These are phyloP conservation scores for Sus scrofa DNA, from an alignment of 2,113 vertebrate species.

Conservation along the genomic window T2T-Sscrofa CM000819.6:24910501-24911000, in stretches of 20 bases:
- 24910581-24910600: neutral
- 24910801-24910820: neutral
- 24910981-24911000: neutral
- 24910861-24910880: neutral
- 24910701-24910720: neutral
- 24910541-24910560: neutral
- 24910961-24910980: neutral
- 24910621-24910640: neutral
- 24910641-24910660: neutral
- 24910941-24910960: neutral
- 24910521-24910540: neutral
- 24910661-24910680: neutral
- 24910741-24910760: neutral
- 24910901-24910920: neutral
- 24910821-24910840: neutral
- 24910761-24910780: neutral
- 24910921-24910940: neutral
- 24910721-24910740: neutral
- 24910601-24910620: neutral
- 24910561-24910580: neutral
- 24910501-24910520: neutral
- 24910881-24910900: neutral
- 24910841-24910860: neutral
- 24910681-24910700: neutral
- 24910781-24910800: neutral